Conservation (phyloP, 2,888 invertebrate genomes). For the Chalcosyrphus nemorum region DNA sequence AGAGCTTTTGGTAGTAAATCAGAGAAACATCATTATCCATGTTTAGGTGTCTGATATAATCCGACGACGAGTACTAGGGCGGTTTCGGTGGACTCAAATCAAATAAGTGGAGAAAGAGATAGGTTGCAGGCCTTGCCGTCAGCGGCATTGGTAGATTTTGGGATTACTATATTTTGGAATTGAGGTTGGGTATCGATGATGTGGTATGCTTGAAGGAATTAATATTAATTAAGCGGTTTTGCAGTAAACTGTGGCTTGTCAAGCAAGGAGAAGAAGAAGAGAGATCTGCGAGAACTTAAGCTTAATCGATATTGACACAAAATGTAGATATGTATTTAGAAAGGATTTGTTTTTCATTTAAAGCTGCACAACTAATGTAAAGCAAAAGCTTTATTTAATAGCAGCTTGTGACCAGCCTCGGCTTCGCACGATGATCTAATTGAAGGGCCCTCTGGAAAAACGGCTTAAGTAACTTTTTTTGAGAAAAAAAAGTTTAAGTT, state of each 20-base stretch:
- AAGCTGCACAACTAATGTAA: no score
- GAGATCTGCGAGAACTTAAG: no score
- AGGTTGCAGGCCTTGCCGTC: background rate
- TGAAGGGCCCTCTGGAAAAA: no score
- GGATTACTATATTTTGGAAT: conserved; percentile 15
- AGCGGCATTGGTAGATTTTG: background rate
- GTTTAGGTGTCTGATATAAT: conserved; percentile 67
- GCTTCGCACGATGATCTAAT: no score
- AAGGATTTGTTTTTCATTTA: no score
- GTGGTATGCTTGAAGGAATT: conserved; percentile 10
- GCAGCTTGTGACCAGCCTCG: no score
- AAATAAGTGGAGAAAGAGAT: conserved; percentile 1
- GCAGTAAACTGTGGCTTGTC: background rate
- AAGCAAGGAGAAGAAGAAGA: no score
- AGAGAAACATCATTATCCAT: conserved; percentile 69
- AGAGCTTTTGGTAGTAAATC: conserved; percentile 50
- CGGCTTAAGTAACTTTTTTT: no score
- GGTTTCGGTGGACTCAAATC: background rate
- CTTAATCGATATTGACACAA: no score
- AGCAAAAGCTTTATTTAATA: no score
- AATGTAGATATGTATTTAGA: no score
- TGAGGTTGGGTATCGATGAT: background rate
- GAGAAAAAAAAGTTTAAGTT: no score
- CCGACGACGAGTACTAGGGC: conserved; percentile 32
- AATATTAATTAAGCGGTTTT: conserved; percentile 47